Percentiles rank a stretch among this genome's conserved stretches.
Evolutionary conservation across 2,888 invertebrate species (phyloP).

Genomic region (Orthosia incerta): DNA sequence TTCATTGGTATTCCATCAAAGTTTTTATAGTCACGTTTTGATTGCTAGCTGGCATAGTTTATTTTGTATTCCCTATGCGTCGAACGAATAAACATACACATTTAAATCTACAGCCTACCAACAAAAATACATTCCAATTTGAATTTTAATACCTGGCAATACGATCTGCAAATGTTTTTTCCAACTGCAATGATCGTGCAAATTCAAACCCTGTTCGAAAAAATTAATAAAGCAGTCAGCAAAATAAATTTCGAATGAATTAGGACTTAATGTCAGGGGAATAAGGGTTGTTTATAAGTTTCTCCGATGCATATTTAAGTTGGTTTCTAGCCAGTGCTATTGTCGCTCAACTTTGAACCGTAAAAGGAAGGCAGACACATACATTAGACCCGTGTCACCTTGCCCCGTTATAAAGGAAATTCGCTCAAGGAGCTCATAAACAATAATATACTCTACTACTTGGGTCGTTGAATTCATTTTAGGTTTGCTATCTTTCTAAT

Average conservation of each 20-base stretch:
- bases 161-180: conserved; percentile 14
- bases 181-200: conserved; percentile 22
- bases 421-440: conserved; percentile 12
- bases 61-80: conserved; percentile 77
- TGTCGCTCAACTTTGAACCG: conserved; percentile 80
- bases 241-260: conserved; percentile 51
- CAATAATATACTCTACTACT: conserved; percentile 34
- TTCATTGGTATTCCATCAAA: conserved; percentile 75
- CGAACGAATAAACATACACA: conserved; percentile 71
- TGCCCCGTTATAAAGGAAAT: conserved; percentile 71
- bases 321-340: conserved; percentile 67
- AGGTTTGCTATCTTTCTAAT: neutral
- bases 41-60: conserved; percentile 66
- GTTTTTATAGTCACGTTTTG: conserved; percentile 78
- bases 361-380: conserved; percentile 73
- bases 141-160: conserved; percentile 40
- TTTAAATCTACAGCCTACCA: conserved; percentile 53
- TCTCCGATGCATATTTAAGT: conserved; percentile 47
- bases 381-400: conserved; percentile 66
- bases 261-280: conserved; percentile 52
- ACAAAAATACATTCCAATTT: conserved; percentile 41
- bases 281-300: conserved; percentile 50
- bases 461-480: conserved; percentile 10
- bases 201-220: conserved; percentile 62
- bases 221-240: conserved; percentile 45